Conservation (phyloP, 2,797 vertebrate species). For the Sebastes matsubarae region DNA sequence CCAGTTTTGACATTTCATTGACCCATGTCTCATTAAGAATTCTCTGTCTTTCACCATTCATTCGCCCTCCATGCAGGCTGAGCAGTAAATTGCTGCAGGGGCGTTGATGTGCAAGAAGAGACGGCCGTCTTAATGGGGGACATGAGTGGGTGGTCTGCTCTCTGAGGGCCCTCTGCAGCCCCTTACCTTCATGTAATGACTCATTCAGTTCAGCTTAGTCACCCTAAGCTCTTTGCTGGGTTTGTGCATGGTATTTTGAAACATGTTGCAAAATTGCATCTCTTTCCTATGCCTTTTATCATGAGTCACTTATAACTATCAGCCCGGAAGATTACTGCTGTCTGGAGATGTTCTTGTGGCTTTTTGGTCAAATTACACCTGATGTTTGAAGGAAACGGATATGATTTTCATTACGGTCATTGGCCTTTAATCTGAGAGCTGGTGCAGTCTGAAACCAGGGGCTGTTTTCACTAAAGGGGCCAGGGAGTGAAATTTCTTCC, state of each 20-base stretch:
- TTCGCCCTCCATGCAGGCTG: conserved; percentile 35
- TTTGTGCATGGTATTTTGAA: conserved; percentile 14
- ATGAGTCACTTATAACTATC: background rate
- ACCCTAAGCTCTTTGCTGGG: conserved; percentile 17
- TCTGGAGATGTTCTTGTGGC: background rate
- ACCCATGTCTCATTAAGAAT: conserved; percentile 72
- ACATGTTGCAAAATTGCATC: conserved; percentile 9
- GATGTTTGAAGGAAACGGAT: background rate
- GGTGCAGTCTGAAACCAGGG: background rate
- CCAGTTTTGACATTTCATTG: conserved; percentile 60
- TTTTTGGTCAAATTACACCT: conserved; percentile 2
- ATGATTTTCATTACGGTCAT: background rate
- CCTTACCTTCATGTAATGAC: conserved; percentile 59
- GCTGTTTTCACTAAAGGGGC: background rate
- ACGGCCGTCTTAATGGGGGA: conserved; percentile 56
- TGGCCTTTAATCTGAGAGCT: background rate
- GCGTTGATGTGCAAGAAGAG: conserved; percentile 56
- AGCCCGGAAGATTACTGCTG: background rate
- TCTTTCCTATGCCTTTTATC: conserved; percentile 10
- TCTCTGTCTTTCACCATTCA: conserved; percentile 47
- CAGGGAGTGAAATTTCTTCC: background rate
- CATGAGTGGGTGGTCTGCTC: conserved; percentile 68
- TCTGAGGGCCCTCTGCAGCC: conserved; percentile 40
- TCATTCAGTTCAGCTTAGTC: conserved; percentile 45
- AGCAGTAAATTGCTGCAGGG: conserved; percentile 63